A percentile compares a stretch with the other conserved stretches of the same genome.
phyloP scores from a whole-genome alignment of 2,797 vertebrate genomes.

The Oreortyx pictus region DNA sequence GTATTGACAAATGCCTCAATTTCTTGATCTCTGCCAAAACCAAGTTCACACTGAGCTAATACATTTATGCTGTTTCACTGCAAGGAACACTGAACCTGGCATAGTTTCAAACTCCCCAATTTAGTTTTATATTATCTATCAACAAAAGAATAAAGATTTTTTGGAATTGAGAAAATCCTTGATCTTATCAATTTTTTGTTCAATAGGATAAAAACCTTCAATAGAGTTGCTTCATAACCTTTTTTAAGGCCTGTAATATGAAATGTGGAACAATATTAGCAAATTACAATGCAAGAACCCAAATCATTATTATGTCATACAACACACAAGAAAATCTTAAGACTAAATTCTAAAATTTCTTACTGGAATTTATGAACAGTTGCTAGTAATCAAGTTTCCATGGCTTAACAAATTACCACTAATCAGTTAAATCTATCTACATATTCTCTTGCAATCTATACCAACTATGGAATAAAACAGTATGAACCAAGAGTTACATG shows the following conservation, averaged over 20 bases:
- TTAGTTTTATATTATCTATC: too few relatives aligned
- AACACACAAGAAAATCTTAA: not conserved
- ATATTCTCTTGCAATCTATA: not conserved
- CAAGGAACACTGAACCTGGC: not conserved
- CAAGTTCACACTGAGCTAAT: not conserved
- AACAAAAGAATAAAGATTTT: not conserved
- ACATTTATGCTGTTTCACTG: not conserved
- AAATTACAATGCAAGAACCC: not conserved
- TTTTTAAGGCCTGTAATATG: not conserved
- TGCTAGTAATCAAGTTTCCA: not conserved
- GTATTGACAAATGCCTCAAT: not conserved
- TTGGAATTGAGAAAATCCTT: not conserved
- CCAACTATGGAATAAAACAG: conserved; percentile 16
- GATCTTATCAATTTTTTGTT: conserved; percentile 4
- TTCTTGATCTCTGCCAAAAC: not conserved
- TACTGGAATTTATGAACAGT: not conserved
- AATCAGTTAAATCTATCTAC: not conserved
- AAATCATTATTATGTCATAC: not conserved
- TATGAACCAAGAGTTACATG: conserved; percentile 1
- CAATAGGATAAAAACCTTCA: not conserved
- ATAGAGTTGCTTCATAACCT: not conserved
- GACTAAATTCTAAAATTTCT: not conserved
- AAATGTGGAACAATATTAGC: not conserved
- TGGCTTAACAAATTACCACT: not conserved
- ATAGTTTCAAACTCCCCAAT: too few relatives aligned